Evolutionary conservation across 2,113 vertebrate species (phyloP).

Genomic region (Alectura lathami): DNA sequence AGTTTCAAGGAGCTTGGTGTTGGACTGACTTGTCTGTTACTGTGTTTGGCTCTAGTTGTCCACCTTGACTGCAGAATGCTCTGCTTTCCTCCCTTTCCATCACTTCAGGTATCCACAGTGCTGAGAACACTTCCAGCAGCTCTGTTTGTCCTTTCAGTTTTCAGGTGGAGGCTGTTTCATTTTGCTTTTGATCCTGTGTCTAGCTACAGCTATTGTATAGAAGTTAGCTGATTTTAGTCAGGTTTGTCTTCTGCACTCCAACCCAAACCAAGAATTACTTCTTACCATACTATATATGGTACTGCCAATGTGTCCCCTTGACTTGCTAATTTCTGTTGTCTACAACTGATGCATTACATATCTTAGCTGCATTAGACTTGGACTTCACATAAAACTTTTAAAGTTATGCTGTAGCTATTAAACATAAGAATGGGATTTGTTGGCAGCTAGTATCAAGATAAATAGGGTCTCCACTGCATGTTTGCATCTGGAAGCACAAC

Average conservation of each 20-base stretch:
- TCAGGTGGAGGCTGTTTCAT: background rate
- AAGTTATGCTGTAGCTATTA: background rate
- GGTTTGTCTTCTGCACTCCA: background rate
- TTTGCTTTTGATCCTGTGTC: background rate
- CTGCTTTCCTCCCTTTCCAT: background rate
- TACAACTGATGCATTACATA: background rate
- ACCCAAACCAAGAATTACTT: background rate
- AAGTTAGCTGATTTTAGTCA: background rate
- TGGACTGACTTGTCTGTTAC: background rate
- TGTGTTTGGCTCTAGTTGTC: background rate
- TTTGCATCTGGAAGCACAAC: background rate
- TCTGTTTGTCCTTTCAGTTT: background rate
- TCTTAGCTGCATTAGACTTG: background rate
- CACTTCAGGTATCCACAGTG: background rate
- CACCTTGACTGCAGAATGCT: background rate
- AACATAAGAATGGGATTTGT: background rate
- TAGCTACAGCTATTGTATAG: background rate
- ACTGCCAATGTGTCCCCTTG: background rate
- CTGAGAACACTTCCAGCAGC: background rate
- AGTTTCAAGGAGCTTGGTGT: background rate
- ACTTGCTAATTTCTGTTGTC: background rate
- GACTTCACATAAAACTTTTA: background rate
- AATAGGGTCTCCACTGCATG: background rate
- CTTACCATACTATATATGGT: accelerated
- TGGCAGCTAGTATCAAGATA: background rate